phyloP scores from a whole-genome alignment of 2,113 vertebrate genomes.

The Gallinago media region DNA sequence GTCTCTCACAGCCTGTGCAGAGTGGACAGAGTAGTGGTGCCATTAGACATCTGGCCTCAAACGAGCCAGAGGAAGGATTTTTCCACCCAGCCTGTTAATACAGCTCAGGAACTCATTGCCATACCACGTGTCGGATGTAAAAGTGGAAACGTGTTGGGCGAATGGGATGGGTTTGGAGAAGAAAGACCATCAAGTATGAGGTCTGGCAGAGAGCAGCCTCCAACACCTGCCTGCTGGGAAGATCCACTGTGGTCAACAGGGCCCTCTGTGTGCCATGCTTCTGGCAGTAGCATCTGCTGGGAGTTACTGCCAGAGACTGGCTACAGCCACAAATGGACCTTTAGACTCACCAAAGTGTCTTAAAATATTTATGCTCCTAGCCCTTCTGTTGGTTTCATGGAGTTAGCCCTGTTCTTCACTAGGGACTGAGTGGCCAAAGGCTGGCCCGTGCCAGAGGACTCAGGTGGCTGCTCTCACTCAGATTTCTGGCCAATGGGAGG shows the following conservation, averaged over 20 bases:
- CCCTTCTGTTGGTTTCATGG: background rate
- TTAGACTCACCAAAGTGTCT: background rate
- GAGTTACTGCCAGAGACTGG: background rate
- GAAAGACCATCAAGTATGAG: background rate
- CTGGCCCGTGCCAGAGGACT: background rate
- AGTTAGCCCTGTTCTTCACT: background rate
- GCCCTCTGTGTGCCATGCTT: background rate
- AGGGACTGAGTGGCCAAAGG: background rate
- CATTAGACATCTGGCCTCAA: conserved; percentile 8
- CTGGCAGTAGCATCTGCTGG: background rate
- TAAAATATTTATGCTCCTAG: background rate
- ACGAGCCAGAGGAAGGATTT: background rate
- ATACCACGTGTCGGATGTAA: background rate
- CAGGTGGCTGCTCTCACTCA: background rate
- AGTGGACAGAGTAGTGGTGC: background rate
- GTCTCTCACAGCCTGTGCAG: background rate
- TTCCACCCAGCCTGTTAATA: background rate
- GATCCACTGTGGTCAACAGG: background rate
- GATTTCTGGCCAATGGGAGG: background rate
- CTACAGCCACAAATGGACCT: background rate
- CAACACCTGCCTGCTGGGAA: background rate
- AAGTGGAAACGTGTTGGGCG: background rate
- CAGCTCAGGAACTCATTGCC: background rate
- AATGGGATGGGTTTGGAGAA: background rate
- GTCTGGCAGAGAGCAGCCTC: background rate